Percentiles rank a stretch among this genome's conserved stretches.
phyloP scores from a whole-genome alignment of 2,113 vertebrate species.

The Candoia aspera region DNA sequence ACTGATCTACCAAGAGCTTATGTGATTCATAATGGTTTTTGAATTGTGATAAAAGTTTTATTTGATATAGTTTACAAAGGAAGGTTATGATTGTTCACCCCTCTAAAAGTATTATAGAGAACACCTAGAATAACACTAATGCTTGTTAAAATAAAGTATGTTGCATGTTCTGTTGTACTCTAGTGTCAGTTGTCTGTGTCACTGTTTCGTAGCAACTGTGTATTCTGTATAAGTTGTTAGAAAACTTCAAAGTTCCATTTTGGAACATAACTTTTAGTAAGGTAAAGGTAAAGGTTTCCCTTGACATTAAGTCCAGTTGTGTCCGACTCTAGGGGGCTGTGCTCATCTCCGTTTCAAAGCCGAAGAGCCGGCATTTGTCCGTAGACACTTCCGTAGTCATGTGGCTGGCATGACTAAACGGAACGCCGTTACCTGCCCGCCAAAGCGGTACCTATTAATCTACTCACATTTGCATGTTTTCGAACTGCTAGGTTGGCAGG shows the following conservation, averaged over 20 bases:
- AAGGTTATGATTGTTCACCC: conserved; percentile 33
- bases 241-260: neutral
- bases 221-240: neutral
- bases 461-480: no score
- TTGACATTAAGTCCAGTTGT: no score
- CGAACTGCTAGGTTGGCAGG: no score
- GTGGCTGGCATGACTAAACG: no score
- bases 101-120: conserved; percentile 29
- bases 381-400: no score
- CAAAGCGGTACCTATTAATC: no score
- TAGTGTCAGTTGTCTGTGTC: neutral
- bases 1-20: conserved; percentile 53
- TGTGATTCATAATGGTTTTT: conserved; percentile 49
- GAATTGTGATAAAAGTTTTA: conserved; percentile 50
- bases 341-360: no score
- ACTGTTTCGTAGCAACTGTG: neutral
- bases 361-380: no score
- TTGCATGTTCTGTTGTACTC: conserved; percentile 11
- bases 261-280: neutral
- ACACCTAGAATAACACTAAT: conserved; percentile 9
- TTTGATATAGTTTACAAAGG: conserved; percentile 38
- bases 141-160: conserved; percentile 30
- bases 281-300: no score
- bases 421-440: no score
- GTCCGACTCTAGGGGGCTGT: no score